Conservation (phyloP, 2,888 invertebrate species). For the Eupithecia exiguata region DNA sequence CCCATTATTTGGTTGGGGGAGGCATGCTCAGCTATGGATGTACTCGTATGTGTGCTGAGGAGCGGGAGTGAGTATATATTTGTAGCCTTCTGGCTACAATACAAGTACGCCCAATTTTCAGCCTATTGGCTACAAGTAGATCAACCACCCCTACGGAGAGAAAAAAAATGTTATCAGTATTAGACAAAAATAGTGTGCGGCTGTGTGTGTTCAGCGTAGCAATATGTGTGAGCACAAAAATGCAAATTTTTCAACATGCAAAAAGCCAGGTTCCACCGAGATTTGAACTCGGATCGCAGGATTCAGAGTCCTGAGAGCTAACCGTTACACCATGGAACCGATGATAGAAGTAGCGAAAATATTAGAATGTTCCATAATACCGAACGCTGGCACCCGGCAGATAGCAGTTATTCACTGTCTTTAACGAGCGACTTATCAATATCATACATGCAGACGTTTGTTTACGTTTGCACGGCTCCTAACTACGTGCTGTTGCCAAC, state of each 20-base stretch:
- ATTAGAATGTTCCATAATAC: constrained; percentile 23
- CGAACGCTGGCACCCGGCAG: constrained; percentile 27
- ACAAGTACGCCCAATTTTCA: too few relatives aligned
- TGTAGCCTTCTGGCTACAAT: background rate
- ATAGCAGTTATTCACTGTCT: constrained; percentile 50
- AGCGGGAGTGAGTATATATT: background rate
- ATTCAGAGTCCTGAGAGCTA: constrained; percentile 92
- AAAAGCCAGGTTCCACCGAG: constrained; percentile 87
- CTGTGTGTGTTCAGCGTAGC: background rate
- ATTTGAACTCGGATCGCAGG: constrained; percentile 92
- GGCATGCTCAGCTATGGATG: background rate
- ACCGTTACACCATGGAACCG: constrained; percentile 87
- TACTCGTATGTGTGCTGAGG: too few relatives aligned
- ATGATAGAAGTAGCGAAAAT: constrained; percentile 20
- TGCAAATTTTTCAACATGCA: background rate
- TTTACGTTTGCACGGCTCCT: constrained; percentile 66
- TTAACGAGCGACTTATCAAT: constrained; percentile 50
- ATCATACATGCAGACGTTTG: constrained; percentile 63
- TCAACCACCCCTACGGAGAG: background rate
- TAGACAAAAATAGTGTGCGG: background rate
- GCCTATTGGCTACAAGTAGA: too few relatives aligned
- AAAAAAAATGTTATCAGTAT: background rate
- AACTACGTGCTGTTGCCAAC: constrained; percentile 40
- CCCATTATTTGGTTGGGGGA: background rate
- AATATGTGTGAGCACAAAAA: background rate